Percentiles rank a stretch among this genome's conserved stretches.
Conservation (phyloP, 2,797 vertebrate genomes). For the Phrynocephalus guinanensis region DNA sequence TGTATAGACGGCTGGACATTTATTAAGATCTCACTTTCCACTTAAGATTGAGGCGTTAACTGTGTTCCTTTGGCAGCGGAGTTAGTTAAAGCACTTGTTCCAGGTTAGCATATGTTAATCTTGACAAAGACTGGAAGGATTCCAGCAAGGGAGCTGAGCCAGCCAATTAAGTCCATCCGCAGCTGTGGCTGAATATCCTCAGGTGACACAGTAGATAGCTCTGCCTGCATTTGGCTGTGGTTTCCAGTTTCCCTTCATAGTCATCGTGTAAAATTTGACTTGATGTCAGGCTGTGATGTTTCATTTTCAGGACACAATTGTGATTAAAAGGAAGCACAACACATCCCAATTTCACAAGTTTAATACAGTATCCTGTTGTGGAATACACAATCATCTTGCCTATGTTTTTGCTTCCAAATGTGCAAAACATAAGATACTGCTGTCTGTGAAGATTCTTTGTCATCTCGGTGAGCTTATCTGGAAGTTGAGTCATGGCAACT, state of each 20-base stretch:
- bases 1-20: not conserved
- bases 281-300: not conserved
- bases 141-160: not conserved
- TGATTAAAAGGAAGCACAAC: not conserved
- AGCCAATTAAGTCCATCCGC: conserved; percentile 21
- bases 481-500: too few relatives aligned
- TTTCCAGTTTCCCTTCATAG: conserved; percentile 4
- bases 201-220: not conserved
- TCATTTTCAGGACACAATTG: conserved; percentile 6
- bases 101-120: conserved; percentile 6
- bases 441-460: too few relatives aligned
- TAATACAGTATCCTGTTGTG: not conserved
- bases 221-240: not conserved
- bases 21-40: not conserved
- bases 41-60: conserved; percentile 16
- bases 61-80: not conserved
- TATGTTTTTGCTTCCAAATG: not conserved
- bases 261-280: conserved; percentile 6
- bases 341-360: not conserved
- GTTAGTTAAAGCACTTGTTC: not conserved
- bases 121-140: conserved; percentile 16
- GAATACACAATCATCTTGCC: not conserved
- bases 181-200: conserved; percentile 17
- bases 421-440: not conserved
- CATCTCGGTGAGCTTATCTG: too few relatives aligned